Percentiles rank a stretch among this genome's conserved stretches.
These are phyloP conservation scores for Laticauda colubrina DNA, from an alignment of 2,113 vertebrate genomes.

Conservation along the genomic window DNA sequence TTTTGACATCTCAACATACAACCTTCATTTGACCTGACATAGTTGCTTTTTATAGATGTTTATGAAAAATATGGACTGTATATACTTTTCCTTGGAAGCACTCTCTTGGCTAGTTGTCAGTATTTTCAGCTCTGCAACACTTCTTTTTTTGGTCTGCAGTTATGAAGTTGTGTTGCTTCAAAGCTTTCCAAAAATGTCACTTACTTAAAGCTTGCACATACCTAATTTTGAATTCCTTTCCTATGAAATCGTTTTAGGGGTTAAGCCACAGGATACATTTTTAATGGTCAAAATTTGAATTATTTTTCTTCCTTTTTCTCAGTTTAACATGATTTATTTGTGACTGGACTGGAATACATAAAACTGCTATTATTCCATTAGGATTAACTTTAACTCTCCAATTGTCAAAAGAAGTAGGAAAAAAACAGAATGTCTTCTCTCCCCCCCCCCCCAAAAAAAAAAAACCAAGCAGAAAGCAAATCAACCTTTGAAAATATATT, in stretches of 20 bases:
- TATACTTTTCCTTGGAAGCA: conserved; percentile 40
- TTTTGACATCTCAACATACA: not conserved
- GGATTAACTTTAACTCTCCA: conserved; percentile 49
- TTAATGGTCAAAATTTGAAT: conserved; percentile 44
- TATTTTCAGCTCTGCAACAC: conserved; percentile 54
- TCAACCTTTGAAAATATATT: not conserved
- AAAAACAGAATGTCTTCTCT: not conserved
- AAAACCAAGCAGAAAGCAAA: not conserved
- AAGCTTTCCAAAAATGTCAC: conserved; percentile 50
- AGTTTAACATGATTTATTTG: conserved; percentile 41
- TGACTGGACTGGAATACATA: conserved; percentile 44
- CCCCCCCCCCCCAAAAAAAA: not conserved
- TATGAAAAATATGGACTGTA: conserved; percentile 51
- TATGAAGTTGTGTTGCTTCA: conserved; percentile 46
- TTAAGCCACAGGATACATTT: conserved; percentile 45
- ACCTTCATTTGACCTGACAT: conserved; percentile 21
- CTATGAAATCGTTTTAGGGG: conserved; percentile 44
- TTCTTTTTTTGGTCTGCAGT: conserved; percentile 65
- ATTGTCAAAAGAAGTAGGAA: not conserved
- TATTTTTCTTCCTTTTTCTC: conserved; percentile 1
- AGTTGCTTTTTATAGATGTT: conserved; percentile 36
- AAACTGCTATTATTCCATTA: conserved; percentile 40
- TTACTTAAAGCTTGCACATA: conserved; percentile 57
- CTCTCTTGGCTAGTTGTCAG: conserved; percentile 50
- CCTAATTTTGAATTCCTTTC: conserved; percentile 64